Evolutionary conservation across 1,140 invertebrate species (phyloP).

Genomic region (Elysia chlorotica): DNA sequence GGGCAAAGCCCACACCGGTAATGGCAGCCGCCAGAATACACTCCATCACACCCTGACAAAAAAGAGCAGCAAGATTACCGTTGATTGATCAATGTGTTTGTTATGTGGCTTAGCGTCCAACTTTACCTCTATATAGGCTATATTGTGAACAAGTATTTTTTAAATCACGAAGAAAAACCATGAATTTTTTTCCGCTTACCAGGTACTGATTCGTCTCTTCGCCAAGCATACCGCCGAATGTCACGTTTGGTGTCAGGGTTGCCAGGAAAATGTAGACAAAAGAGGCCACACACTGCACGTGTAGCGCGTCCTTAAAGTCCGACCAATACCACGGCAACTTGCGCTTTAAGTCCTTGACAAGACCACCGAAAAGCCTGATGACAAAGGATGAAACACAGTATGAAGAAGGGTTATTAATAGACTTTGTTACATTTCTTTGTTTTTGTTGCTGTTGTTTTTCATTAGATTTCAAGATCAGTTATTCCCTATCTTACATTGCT

Average conservation of each 20-base stretch:
- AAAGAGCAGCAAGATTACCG: too few species aligned
- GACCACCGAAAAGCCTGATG: slow-evolving; percentile 78
- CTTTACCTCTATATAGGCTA: not conserved
- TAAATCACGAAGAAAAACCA: too few species aligned
- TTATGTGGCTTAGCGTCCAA: too few species aligned
- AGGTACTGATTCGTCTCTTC: slow-evolving; percentile 95
- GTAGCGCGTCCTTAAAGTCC: slow-evolving; percentile 82
- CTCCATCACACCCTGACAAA: slow-evolving; percentile 93
- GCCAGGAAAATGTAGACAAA: slow-evolving; percentile 99
- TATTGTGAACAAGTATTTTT: not conserved
- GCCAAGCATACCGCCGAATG: slow-evolving; percentile 92
- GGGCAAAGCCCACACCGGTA: slow-evolving; percentile 92
- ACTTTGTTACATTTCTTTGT: too few species aligned
- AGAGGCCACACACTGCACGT: slow-evolving; percentile 93
- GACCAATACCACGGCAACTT: slow-evolving; percentile 80
- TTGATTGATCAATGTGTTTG: too few species aligned
- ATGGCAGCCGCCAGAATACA: slow-evolving; percentile 95
- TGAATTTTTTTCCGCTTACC: too few species aligned
- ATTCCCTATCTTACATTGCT: too few species aligned
- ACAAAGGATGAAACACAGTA: not conserved
- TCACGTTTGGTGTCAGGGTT: slow-evolving; percentile 96
- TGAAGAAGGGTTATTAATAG: too few species aligned
- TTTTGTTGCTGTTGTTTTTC: too few species aligned
- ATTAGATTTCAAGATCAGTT: too few species aligned
- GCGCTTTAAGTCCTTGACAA: slow-evolving; percentile 88